Evolutionary conservation across 1,140 invertebrate species (phyloP), one percentile per base, ranked within the genome.

Genomic region (Dermatophagoides farinae): DNA sequence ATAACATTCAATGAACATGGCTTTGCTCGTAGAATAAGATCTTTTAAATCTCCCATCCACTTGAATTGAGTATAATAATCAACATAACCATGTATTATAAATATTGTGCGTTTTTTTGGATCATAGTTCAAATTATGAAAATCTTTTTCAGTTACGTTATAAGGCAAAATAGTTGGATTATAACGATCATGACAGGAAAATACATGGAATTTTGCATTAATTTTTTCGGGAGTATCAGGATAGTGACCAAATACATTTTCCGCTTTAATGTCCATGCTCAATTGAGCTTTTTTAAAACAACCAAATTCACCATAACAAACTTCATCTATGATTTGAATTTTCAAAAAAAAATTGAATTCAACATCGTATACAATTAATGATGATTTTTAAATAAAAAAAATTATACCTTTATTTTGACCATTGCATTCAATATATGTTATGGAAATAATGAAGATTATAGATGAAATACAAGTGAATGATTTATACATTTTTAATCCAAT

Each of bases 1-100:
- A 88, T 78, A 18, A 87, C 82, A 69, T 87, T 87, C 38, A 25
- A 6, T 12, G 12, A 5, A 38, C 53, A 55, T 8, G 10, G 20
- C 14, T 37, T 2, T 31, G 8, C 2, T 31, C 31, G 31, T 6
- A 55, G 31, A 44, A 55, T 55, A 40, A 6, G 41, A 25, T 55
- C 53, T 23, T 55, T 55, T 40, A 55, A 1, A 23, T 55, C 53
- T 4, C 53, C 53, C 53, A 55, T 55, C 53, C 53, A 55, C 2
- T 55, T 55, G 14, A 55, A 22, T 39, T 55, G 14, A 40, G 41
- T 23, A 39, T 55, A 55, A n/a, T 40, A 9, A 38, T 55, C 53
- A 1, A 14, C 1, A 16, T 9, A 59, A 23, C 57, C 57, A 39
- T 59, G 57, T 57, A 59, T 31, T 11, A 59, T 4, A 22, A 59